Percentiles rank a stretch among this genome's conserved stretches.
phyloP scores from a whole-genome alignment of 2,797 vertebrate species.

The Taeniopygia guttata region DNA sequence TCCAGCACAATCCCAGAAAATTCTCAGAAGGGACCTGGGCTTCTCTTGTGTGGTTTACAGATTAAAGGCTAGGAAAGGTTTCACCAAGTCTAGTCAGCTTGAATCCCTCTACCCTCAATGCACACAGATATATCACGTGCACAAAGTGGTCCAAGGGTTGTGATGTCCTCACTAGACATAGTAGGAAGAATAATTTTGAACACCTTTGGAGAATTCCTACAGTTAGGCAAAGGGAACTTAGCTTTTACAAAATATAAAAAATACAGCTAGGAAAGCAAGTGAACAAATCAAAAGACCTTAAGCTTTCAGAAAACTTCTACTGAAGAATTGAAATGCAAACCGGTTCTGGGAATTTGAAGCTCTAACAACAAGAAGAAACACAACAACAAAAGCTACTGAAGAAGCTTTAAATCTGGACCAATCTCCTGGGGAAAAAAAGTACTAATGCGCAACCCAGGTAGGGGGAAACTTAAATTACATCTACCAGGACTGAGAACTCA shows the following conservation, averaged over 20 bases:
- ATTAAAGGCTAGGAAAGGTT: not conserved
- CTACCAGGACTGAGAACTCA: not conserved
- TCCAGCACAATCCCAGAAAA: not conserved
- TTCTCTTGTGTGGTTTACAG: not conserved
- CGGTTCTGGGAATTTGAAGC: not conserved
- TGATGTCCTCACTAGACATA: not conserved
- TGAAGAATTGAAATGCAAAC: not conserved
- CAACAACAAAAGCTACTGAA: not conserved
- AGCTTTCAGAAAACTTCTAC: not conserved
- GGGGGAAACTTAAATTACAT: not conserved
- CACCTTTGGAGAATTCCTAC: not conserved
- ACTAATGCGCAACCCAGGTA: not conserved
- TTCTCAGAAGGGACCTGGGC: not conserved
- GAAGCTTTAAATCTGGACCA: not conserved
- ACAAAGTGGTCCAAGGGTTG: not conserved
- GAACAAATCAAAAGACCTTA: not conserved
- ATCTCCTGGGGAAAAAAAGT: not conserved
- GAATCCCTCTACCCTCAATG: not conserved
- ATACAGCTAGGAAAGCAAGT: not conserved
- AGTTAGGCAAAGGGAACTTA: not conserved
- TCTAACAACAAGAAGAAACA: not conserved
- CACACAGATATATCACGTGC: rapidly evolving
- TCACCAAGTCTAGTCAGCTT: not conserved
- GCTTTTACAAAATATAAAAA: not conserved
- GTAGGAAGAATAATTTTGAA: not conserved